A percentile compares a stretch with the other conserved stretches of the same genome.
These are phyloP conservation scores for Rhogogaster chlorosoma DNA, from an alignment of 2,888 invertebrate genomes.

Conservation along the genomic window DNA sequence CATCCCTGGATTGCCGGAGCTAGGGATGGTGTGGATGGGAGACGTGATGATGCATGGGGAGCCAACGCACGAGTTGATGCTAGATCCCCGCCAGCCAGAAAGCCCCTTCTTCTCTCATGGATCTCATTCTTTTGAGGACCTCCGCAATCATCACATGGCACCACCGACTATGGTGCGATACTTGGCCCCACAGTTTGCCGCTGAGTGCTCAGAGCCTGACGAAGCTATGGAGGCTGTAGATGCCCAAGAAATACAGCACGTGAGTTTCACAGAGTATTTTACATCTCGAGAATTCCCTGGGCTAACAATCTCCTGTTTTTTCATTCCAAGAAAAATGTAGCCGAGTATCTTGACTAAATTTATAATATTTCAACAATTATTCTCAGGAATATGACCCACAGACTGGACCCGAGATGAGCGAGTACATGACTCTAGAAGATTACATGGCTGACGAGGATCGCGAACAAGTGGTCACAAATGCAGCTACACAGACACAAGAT, in stretches of 20 bases:
- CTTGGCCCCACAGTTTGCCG: slow-evolving; percentile 72
- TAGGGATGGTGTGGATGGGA: slow-evolving; percentile 86
- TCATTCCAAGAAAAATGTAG: slow-evolving; percentile 35
- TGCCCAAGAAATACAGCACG: slow-evolving; percentile 73
- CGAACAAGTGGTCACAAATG: slow-evolving; percentile 79
- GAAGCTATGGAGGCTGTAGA: slow-evolving; percentile 75
- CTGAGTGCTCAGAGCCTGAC: slow-evolving; percentile 75
- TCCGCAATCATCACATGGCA: slow-evolving; percentile 74
- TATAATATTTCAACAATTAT: neutral
- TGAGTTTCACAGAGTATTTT: slow-evolving; percentile 53
- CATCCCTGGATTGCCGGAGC: slow-evolving; percentile 81
- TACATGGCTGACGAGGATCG: slow-evolving; percentile 79
- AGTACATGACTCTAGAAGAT: slow-evolving; percentile 76
- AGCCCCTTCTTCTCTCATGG: slow-evolving; percentile 74
- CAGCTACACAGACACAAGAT: slow-evolving; percentile 80
- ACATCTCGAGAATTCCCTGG: too few species aligned
- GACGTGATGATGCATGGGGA: slow-evolving; percentile 77
- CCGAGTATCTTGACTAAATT: neutral
- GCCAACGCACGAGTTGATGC: slow-evolving; percentile 74
- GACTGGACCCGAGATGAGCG: slow-evolving; percentile 73
- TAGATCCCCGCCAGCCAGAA: slow-evolving; percentile 75
- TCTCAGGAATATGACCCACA: slow-evolving; percentile 71
- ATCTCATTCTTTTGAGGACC: slow-evolving; percentile 73
- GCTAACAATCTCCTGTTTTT: neutral
- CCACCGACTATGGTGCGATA: slow-evolving; percentile 75